Base-by-base conservation (phyloP, 2,888 invertebrate species). In the Cactoblastis cactorum region DNA sequence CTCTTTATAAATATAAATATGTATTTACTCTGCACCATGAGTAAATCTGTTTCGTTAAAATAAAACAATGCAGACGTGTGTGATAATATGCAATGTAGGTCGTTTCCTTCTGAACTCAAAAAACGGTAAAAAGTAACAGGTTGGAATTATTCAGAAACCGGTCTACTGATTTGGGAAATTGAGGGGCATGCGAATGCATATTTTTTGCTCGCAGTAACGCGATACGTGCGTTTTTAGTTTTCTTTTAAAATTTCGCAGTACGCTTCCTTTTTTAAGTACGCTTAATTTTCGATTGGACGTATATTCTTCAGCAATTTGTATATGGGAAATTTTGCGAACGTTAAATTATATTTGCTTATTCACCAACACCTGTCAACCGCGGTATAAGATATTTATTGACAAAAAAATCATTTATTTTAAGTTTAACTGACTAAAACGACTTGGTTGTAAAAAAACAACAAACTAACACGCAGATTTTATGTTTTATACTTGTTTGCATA, bases 71-170 rank as follows among this genome's bases (percentile, higher is more conserved):
- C 19, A 5, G 28, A 14, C 37, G 28, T 37, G 15, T 37, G n/a
- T 33, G 45, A 47, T 19, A 35, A 35, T 37, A 37, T 59, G 65
- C 58, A 65, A 72, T 70, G 69, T 75, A 53, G 70, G 69, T 59
- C 72, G 56, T 49, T 57, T 51, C 55, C 69, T 65, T 66, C 65
- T 62, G 60, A 57, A 54, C 65, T 61, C 57, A 59, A 62, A 61
- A 66, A 83, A 85, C 85, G 83, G 85, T 85, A 85, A 83, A 43
- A 85, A 77, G 67, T 80, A 84, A 83, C 83, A 79, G 81, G 78
- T 76, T 77, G 70, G 74, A 62, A 60, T 66, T 67, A 63, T 65
- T 61, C 62, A 56, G 49, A 60, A 77, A 85, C 84, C 77, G 77
- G 85, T 83, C 62, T 52, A 54, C 54, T 69, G 67, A 71, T 78